Percentiles rank a stretch among this genome's conserved stretches.
phyloP scores from a whole-genome alignment of 1,140 invertebrate genomes.

The Drosophila miranda region DNA sequence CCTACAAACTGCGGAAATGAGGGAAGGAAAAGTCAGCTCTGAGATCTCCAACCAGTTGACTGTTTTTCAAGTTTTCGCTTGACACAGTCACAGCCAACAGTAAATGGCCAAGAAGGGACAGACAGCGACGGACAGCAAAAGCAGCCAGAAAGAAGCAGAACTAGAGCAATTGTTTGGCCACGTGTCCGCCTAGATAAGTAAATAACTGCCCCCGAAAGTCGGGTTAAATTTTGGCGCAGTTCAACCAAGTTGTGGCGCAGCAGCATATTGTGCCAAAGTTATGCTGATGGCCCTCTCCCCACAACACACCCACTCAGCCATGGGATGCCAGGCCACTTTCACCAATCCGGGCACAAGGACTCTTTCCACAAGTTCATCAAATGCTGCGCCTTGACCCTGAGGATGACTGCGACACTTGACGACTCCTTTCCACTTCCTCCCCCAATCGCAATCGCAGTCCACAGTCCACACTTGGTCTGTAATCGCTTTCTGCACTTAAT shows the following conservation, averaged over 20 bases:
- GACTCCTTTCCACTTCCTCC: slow-evolving; percentile 1
- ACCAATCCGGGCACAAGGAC: slow-evolving; percentile 17
- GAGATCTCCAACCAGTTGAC: slow-evolving; percentile 34
- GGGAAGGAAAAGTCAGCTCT: slow-evolving; percentile 2
- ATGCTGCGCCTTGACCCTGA: slow-evolving; percentile 59
- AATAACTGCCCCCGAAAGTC: slow-evolving; percentile 8
- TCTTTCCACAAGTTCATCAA: slow-evolving; percentile 60
- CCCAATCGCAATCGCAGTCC: not conserved
- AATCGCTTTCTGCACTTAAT: slow-evolving; percentile 77
- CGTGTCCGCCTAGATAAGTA: slow-evolving; percentile 60
- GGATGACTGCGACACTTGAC: slow-evolving; percentile 35
- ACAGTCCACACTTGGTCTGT: slow-evolving; percentile 18
- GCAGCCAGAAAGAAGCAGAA: slow-evolving; percentile 23
- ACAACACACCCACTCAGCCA: no score
- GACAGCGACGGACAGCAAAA: slow-evolving; percentile 3
- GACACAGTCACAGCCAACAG: slow-evolving; percentile 51
- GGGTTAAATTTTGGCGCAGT: slow-evolving; percentile 45
- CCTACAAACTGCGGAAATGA: slow-evolving; percentile 29
- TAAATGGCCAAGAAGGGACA: slow-evolving; percentile 38
- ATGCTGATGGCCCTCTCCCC: slow-evolving; percentile 41
- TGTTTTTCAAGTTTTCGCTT: slow-evolving; percentile 27
- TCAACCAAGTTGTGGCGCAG: slow-evolving; percentile 23
- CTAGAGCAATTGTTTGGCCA: slow-evolving; percentile 26
- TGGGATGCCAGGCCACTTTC: not conserved
- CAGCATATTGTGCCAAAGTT: slow-evolving; percentile 64